Evolutionary conservation across 2,888 invertebrate genomes (phyloP).

Genomic region (Apotomis turbidana): DNA sequence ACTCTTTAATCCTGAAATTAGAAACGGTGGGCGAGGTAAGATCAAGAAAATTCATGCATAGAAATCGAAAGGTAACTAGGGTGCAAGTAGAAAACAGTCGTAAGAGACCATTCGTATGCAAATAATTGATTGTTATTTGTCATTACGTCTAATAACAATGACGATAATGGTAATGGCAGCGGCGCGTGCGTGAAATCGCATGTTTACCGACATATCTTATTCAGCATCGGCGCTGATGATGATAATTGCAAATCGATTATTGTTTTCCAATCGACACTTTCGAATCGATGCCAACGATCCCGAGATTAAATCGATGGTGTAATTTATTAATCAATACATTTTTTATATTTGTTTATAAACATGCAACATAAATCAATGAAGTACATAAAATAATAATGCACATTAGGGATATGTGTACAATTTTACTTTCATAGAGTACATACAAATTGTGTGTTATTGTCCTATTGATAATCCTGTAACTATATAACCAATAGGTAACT

Average conservation of each 20-base stretch:
- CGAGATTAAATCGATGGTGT: constrained; percentile 28
- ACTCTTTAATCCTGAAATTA: constrained; percentile 1
- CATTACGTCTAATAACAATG: constrained; percentile 30
- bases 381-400: not conserved
- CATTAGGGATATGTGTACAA: too few relatives aligned
- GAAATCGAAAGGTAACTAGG: constrained; percentile 13
- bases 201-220: constrained; percentile 32
- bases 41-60: too few relatives aligned
- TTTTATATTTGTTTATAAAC: not conserved
- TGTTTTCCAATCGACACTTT: constrained; percentile 51
- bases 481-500: too few relatives aligned
- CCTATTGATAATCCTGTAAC: not conserved
- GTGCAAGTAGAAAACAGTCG: not conserved
- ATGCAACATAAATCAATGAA: not conserved
- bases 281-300: constrained; percentile 43
- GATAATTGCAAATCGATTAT: constrained; percentile 53
- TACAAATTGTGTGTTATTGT: too few relatives aligned
- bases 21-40: constrained; percentile 11
- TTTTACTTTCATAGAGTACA: too few relatives aligned
- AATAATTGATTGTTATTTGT: constrained; percentile 34
- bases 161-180: constrained; percentile 7
- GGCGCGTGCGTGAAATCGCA: constrained; percentile 38
- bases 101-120: constrained; percentile 23
- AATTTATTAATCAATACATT: constrained; percentile 31
- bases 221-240: constrained; percentile 39